Evolutionary conservation across 1,140 invertebrate species (phyloP).

Genomic region (Hydropsyche tenuis): DNA sequence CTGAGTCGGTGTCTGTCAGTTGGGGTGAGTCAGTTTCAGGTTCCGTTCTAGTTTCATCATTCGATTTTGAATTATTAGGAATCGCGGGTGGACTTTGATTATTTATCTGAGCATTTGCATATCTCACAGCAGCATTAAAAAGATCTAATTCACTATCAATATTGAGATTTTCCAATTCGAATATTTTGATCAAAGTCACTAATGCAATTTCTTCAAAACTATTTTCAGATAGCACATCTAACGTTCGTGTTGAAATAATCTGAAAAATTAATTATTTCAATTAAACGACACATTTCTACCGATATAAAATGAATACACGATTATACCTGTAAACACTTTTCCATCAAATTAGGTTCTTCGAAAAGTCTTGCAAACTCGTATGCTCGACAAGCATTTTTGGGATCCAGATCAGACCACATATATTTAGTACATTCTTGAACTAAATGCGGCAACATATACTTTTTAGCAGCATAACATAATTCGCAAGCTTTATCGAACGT

Average conservation of each 20-base stretch:
- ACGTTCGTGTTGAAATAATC: slow-evolving; percentile 78
- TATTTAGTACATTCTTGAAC: slow-evolving; percentile 82
- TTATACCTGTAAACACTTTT: slow-evolving; percentile 76
- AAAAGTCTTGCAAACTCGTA: slow-evolving; percentile 87
- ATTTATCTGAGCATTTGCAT: slow-evolving; percentile 61
- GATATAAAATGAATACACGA: neutral
- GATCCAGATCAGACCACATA: slow-evolving; percentile 78
- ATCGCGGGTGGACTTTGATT: too few species aligned
- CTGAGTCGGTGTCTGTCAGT: too few species aligned
- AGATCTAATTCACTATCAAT: slow-evolving; percentile 77
- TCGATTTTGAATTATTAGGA: too few species aligned
- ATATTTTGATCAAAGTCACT: slow-evolving; percentile 74
- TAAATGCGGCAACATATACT: slow-evolving; percentile 83
- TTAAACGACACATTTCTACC: neutral
- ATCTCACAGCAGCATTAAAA: slow-evolving; percentile 74
- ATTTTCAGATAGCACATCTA: slow-evolving; percentile 73
- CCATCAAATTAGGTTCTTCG: slow-evolving; percentile 79
- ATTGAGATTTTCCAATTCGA: slow-evolving; percentile 75
- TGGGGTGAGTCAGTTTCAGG: too few species aligned
- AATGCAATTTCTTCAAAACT: slow-evolving; percentile 79
- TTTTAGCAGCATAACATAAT: slow-evolving; percentile 85
- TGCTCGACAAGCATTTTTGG: slow-evolving; percentile 80
- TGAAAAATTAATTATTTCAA: slow-evolving; percentile 57
- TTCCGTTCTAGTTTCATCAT: too few species aligned
- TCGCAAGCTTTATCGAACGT: slow-evolving; percentile 86